These are phyloP conservation scores for Dendrophyllia cribrosa DNA, from an alignment of 64 coral and sea anemone genomes.

Conservation along the genomic window DNA sequence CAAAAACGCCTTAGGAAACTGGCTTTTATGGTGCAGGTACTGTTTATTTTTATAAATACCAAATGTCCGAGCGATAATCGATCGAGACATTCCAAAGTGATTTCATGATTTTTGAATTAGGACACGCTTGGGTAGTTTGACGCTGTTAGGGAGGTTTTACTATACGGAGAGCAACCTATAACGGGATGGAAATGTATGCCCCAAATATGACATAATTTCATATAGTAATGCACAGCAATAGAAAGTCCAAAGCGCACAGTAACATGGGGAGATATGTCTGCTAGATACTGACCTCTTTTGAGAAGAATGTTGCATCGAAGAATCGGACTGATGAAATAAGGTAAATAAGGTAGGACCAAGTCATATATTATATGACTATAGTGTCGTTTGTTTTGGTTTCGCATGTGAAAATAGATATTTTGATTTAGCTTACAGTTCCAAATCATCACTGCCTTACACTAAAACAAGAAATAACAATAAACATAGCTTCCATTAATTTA, in stretches of 20 bases:
- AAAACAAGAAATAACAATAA: no score
- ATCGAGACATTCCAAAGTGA: conserved; percentile 39
- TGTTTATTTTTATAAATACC: background rate
- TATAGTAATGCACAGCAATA: background rate
- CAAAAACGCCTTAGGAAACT: no score
- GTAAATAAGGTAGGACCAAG: background rate
- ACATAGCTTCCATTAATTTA: no score
- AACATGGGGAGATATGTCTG: no score
- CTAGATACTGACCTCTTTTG: background rate
- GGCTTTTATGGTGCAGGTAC: no score
- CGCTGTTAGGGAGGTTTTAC: background rate
- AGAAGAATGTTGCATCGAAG: background rate
- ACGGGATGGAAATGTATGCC: background rate
- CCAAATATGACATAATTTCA: background rate
- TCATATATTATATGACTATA: background rate
- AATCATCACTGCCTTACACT: no score
- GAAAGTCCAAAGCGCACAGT: no score
- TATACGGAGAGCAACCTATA: background rate
- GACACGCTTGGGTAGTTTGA: conserved; percentile 13
- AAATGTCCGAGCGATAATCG: background rate
- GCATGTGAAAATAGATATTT: no score
- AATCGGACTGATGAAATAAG: background rate
- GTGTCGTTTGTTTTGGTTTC: background rate
- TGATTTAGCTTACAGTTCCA: no score
- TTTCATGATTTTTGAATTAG: conserved; percentile 15